A percentile compares a stretch with the other conserved stretches of the same genome.
Conservation (phyloP, 2,888 invertebrate species). For the Tridacna gigas region DNA sequence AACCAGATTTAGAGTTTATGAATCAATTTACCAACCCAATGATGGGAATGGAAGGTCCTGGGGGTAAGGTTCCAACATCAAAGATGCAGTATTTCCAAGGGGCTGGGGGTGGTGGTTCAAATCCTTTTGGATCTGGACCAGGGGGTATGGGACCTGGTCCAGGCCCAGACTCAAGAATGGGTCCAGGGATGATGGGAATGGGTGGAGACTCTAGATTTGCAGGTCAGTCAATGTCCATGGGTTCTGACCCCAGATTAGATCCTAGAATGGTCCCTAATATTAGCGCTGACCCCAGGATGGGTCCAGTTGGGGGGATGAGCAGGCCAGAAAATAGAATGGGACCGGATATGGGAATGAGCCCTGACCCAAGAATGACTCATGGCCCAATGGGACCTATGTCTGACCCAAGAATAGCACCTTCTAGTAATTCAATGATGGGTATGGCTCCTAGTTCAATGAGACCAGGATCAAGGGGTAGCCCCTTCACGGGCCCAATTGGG, state of each 20-base stretch:
- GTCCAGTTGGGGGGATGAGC: conserved; percentile 33
- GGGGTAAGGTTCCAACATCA: conserved; percentile 88
- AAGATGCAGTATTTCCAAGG: conserved; percentile 90
- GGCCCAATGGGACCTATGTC: conserved; percentile 67
- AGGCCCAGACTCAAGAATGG: conserved; percentile 59
- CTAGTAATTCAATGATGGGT: conserved; percentile 60
- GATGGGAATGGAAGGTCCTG: conserved; percentile 55
- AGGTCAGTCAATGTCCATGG: conserved; percentile 44
- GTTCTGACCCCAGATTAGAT: conserved; percentile 58
- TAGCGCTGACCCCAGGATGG: conserved; percentile 62
- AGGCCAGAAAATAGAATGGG: conserved; percentile 52
- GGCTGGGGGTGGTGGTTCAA: conserved; percentile 48
- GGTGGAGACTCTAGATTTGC: conserved; percentile 60
- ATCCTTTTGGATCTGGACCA: conserved; percentile 38
- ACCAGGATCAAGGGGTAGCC: conserved; percentile 67
- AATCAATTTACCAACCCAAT: conserved; percentile 96
- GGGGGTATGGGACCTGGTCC: conserved; percentile 63
- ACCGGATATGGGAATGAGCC: conserved; percentile 53
- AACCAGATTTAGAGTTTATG: conserved; percentile 86
- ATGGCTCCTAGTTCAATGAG: conserved; percentile 63
- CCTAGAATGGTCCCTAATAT: conserved; percentile 57
- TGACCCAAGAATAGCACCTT: conserved; percentile 66
- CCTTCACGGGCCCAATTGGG: conserved; percentile 62
- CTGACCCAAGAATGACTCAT: conserved; percentile 58
- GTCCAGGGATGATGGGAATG: conserved; percentile 44